Base-by-base conservation (phyloP, 2,797 vertebrate genomes). In the Sebastolobus altivelis region DNA sequence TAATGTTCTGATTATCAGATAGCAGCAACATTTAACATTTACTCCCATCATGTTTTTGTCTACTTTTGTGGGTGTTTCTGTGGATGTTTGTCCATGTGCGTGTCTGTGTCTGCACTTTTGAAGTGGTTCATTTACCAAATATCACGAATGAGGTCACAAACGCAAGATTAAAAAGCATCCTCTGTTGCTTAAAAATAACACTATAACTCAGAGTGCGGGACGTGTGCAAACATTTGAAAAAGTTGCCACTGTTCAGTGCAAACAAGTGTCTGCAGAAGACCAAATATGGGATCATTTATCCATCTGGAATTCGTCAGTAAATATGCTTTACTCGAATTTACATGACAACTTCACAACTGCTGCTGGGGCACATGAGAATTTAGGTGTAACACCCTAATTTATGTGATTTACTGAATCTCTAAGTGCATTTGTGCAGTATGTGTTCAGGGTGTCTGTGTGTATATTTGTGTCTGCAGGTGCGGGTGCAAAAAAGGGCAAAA, bases 1-100 rank as follows among this genome's bases (percentile, higher is more conserved):
- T 86, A 82, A 88, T 82, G 77, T 81, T 78, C 37, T 81, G 75
- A 90, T 90, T 79, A 84, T 80, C 76, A 85, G 88, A 89, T 74
- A 84, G 60, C 81, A 59, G 77, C 77, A 75, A 71, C 79, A 73
- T 89, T 83, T 91, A 84, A 87, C 81, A 82, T 86, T 73, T 61
- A 85, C 89, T 91, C 89, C 92, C 77, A 67, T 67, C 77, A 72
- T 60, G 70, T 63, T 22, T 70, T 35, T 27, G 29, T 77, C 25
- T 59, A 22, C 77, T 12, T 72, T 43, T 69, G 3, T 40, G 62
- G 58, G 40, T 83, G 20, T 79, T 12, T 65, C 40, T 78, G 69
- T 31, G 49, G n/a, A 16, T 33, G 25, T 60, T 52, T 61, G 49
- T 59, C 38, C 9, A 38, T 18, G 52, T 81, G 62, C 66, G 18